Evolutionary conservation across 2,888 invertebrate species (phyloP), one percentile per base, ranked within the genome.

Genomic region (Xanthorhoe designata): DNA sequence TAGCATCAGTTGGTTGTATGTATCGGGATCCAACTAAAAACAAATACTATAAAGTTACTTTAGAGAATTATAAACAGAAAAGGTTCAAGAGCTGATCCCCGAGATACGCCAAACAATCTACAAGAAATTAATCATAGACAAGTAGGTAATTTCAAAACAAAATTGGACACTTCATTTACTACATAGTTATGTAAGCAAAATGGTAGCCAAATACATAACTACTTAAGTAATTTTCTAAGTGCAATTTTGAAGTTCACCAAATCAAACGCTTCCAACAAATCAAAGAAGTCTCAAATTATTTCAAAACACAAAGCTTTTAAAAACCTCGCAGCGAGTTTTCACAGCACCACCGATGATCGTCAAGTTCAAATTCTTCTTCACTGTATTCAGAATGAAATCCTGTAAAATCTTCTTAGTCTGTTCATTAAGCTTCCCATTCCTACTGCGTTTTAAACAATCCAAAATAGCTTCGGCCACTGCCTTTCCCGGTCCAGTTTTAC

Each of bases 291-390:
- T 13, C 4, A 1, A 19, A 18, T 18, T 9, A 53, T 15, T 17
- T 9, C 0, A 10, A 55, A 24, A 6, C 2, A 24, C 24, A 24
- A n/a, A 29, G 1, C 1, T 47, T 18, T 9, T 47, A 6, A 54
- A 13, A 62, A 19, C 92, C 84, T 93, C 92, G 71, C 93, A 93
- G 68, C 92, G 84, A 1, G 93, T 93, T 71, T 92, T 93, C 1
- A 91, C 87, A 58, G 93, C 92, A 38, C 92, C 93, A 51, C 92
- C 92, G 47, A 92, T 79, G 19, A 93, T 89, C 0, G 91, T 91
- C 66, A 90, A 78, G 75, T 89, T 89, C 71, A 92, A 84, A 79
- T 92, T 88, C 72, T 86, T 88, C 70, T 86, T 91, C 0, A 92
- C 82, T 0, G 83, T 83, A 10, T 75, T 80, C 66, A 92, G 72